Evolutionary conservation across 1,140 invertebrate species (phyloP).

Genomic region (Drosophila neocordata): DNA sequence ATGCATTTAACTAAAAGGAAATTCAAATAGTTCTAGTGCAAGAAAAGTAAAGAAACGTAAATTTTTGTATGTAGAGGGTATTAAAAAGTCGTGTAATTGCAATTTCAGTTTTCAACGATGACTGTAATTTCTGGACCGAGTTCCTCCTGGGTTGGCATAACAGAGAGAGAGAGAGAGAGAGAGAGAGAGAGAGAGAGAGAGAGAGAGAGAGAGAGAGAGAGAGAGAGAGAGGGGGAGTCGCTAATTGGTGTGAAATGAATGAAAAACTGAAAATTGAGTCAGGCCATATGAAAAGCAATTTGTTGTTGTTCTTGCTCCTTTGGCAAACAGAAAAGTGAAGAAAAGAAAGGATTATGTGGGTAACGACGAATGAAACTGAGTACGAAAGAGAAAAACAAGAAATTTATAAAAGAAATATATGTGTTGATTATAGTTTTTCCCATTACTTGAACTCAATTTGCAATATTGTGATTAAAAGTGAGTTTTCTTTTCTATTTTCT

Average conservation of each 20-base stretch:
- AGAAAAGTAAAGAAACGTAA: no score
- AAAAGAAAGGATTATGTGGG: background rate
- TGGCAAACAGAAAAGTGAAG: background rate
- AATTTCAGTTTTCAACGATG: background rate
- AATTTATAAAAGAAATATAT: background rate
- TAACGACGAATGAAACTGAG: constrained; percentile 14
- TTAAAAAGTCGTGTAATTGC: background rate
- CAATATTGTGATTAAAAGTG: no score
- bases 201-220: no score
- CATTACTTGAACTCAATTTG: no score
- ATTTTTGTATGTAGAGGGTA: background rate
- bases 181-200: no score
- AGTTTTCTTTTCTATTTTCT: no score
- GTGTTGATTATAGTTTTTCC: no score
- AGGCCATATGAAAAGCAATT: background rate
- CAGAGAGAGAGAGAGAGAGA: no score
- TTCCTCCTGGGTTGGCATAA: background rate
- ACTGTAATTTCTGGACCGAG: background rate
- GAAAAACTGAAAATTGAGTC: constrained; percentile 35
- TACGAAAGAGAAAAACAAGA: background rate
- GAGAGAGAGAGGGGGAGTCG: no score
- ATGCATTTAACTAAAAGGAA: no score
- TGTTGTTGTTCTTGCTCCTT: background rate
- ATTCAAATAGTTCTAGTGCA: no score
- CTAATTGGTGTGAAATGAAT: constrained; percentile 42